phyloP scores from a whole-genome alignment of 92 coral and sea anemone species.

The Phymanthus crucifer region DNA sequence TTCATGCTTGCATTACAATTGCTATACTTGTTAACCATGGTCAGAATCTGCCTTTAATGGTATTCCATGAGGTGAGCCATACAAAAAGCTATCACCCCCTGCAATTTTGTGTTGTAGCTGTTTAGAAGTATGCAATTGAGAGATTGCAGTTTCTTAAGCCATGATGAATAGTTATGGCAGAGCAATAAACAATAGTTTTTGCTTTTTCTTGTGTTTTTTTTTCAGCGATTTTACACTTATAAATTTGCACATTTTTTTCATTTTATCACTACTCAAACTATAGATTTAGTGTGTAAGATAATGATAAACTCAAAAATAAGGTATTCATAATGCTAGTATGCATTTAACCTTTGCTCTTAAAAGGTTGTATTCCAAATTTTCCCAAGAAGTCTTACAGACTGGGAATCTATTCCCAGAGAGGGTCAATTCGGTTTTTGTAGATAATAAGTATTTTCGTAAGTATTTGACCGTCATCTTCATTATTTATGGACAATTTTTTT shows the following conservation, averaged over 20 bases:
- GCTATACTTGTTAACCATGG: not conserved
- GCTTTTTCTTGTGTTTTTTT: no score
- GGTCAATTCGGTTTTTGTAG: not conserved
- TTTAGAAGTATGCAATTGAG: not conserved
- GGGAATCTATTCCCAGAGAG: not conserved
- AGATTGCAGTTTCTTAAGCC: not conserved
- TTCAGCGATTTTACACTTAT: no score
- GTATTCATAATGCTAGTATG: not conserved
- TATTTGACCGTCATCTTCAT: no score
- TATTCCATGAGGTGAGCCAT: not conserved
- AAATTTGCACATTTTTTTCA: not conserved
- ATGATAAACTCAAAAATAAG: no score
- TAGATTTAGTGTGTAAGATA: not conserved
- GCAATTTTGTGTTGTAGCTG: not conserved
- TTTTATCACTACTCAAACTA: no score
- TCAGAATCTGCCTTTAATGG: not conserved
- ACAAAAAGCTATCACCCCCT: not conserved
- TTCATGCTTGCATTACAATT: not conserved
- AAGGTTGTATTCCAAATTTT: not conserved
- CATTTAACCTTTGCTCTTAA: slow-evolving; percentile 9
- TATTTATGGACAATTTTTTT: no score
- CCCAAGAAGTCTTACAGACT: not conserved
- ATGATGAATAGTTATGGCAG: no score
- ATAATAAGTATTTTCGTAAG: no score
- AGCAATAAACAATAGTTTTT: no score